Evolutionary conservation across 2,797 vertebrate species (phyloP), one percentile per base, ranked within the genome.

Genomic region (Sebastes vulpes): DNA sequence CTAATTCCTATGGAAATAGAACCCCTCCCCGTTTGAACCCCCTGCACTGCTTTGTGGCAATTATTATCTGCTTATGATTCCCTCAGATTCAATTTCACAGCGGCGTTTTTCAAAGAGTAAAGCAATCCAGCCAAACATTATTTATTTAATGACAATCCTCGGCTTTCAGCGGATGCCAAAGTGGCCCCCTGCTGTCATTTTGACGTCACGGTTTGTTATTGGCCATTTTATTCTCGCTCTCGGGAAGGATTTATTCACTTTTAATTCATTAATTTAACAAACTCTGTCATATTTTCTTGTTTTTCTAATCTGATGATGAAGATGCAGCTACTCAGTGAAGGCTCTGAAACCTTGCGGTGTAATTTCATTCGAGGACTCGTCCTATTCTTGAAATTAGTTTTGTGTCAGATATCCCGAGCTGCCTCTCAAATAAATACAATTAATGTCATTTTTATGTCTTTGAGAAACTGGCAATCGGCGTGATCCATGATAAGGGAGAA

Each of bases 361-460:
- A 32, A 87, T 90, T 87, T 66, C 26, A 72, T 79, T 72, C 42
- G 6, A 75, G 42, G 46, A 31, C 66, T 80, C 71, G 9, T 63
- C 59, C 56, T 31, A 53, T 79, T 84, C 71, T 75, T 69, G 11
- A 83, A 90, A 85, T 84, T 5, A 57, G 77, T 76, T 85, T 81
- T 75, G 42, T 9, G 7, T 25, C 12, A 66, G 42, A 67, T 71
- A 68, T 58, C 60, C 77, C 12, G 23, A 1, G 42, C 74, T 11
- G 80, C 72, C 63, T 70, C n/a, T 75, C 75, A 57, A 65, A 89
- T 87, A 85, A 86, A 87, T 59, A 83, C 58, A 92, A 83, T 86
- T 75, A 77, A 70, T 0, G 29, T 64, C 65, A 29, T 64, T 76
- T 81, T 77, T 54, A 63, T 76, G 69, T 75, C 64, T 59, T 69